Evolutionary conservation across 2,113 vertebrate species (phyloP).

Genomic region (Daubentonia madagascariensis): DNA sequence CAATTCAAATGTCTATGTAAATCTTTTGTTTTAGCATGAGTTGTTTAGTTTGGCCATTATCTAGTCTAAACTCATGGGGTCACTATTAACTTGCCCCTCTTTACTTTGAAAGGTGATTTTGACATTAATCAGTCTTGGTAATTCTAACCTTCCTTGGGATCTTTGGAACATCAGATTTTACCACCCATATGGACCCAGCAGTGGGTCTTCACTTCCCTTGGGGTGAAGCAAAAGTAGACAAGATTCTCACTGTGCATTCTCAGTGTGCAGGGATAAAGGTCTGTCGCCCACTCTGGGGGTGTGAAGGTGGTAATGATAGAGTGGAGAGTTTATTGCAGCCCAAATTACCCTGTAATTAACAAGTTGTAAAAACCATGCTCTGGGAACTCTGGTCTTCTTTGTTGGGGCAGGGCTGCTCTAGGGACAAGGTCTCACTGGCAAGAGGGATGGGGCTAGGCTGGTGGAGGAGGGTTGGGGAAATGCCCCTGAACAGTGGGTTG

Average conservation of each 20-base stretch:
- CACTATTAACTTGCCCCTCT: neutral
- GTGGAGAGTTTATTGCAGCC: conserved; percentile 12
- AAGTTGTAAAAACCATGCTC: neutral
- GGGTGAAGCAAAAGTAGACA: neutral
- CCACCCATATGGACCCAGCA: neutral
- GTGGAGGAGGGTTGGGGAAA: neutral
- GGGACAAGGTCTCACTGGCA: neutral
- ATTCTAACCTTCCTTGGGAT: neutral
- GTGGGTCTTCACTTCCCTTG: neutral
- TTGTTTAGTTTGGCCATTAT: neutral
- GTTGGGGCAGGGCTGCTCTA: neutral
- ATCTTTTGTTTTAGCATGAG: neutral
- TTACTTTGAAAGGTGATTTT: neutral
- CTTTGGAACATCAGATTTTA: neutral
- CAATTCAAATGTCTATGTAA: neutral
- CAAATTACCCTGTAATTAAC: conserved; percentile 29
- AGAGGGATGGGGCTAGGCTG: neutral
- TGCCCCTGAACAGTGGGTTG: too few species aligned
- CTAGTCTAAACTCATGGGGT: neutral
- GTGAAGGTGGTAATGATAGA: neutral
- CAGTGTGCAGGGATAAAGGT: neutral
- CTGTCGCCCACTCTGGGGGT: neutral
- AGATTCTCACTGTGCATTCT: neutral
- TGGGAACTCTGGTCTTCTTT: neutral
- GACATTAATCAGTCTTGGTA: neutral